Base-by-base conservation (phyloP, 2,797 vertebrate genomes). In the Cynodonichthys magdalenae region DNA sequence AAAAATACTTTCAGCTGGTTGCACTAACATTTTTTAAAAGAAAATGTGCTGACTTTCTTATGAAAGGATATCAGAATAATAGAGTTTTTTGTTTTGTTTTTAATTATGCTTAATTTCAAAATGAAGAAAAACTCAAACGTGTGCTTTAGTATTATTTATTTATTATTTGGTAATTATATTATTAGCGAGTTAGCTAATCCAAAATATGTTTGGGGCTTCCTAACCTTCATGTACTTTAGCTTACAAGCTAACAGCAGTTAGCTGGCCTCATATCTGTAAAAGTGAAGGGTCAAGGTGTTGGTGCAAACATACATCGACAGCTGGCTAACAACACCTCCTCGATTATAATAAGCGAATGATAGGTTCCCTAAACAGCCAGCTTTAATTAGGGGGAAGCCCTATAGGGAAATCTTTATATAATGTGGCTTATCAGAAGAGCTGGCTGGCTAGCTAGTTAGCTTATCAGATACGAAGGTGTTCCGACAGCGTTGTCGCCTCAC, bases 361-460 rank as follows among this genome's bases (percentile, higher is more conserved):
- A 1, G 14, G 15, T 58, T 44, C 19, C 7, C 3, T 20, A 0
- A 51, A 17, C 6, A 39, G 5, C 3, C 2, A 48, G 17, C 12
- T 42, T 36, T 46, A 48, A 27, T 36, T 28, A 39, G n/a, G 39
- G 17, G 2, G 7, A 19, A 10, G 47, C 15, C 4, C 19, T 50
- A 53, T 14, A 8, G 18, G 41, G 67, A 3, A 34, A 31, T 41
- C 15, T 29, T 12, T 15, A 6, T 15, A 55, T 55, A 45, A 31
- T 12, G 56, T 55, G 52, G 76, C 66, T 63, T 71, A 75, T 49
- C 29, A 29, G 2, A 44, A 56, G 58, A 44, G 24, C 24, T 24
- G 24, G 24, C 24, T 24, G 24, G 61, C 75, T 86, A 85, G 80
- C 85, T 77, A 42, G 63, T 76, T 86, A 85, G 82, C 85, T 81